Base-by-base conservation (phyloP, 2,888 invertebrate genomes). In the Corbicula japonica region DNA sequence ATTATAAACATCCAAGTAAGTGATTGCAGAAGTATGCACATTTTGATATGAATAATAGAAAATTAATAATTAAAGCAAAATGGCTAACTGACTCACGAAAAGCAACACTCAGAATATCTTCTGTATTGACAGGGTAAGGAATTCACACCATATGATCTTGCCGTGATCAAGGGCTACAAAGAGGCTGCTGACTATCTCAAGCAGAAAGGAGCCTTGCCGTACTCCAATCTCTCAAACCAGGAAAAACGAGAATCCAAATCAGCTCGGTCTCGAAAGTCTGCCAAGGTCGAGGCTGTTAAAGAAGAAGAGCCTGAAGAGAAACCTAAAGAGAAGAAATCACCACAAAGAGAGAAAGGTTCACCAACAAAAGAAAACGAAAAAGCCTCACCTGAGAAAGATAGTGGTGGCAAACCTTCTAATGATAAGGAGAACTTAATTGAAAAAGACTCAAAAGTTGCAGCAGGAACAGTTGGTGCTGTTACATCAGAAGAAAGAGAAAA, bases 101-200 rank as follows among this genome's bases (percentile, higher is more conserved):
- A n/a, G n/a, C n/a, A n/a, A n/a, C n/a, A n/a, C n/a, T n/a, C n/a
- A n/a, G n/a, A n/a, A n/a, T n/a, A n/a, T n/a, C n/a, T n/a, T n/a
- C n/a, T n/a, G n/a, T n/a, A 30, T 66, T 85, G 84, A 21, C 89
- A 94, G 93, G 97, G 98, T 78, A 95, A 96, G 80, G 95, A 97
- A 65, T 95, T 98, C 94, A 98, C 98, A 0, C 97, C 98, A 0
- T 94, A 98, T 86, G 98, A 99, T 92, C 97, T 98, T 83, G 98
- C 98, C 0, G 95, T 98, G 5, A 96, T 96, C 88, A 95, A 97
- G 76, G 97, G 97, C 0, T 96, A 97, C 92, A 95, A 97, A 70
- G 97, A 98, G 1, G 97, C 97, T 65, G 98, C 98, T 34, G 98
- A 98, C 93, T 97, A 97, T 93, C 95, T 98, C 58, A 97, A 98